Evolutionary conservation across 2,797 vertebrate species (phyloP).

Genomic region (Coracias cyanogaster): DNA sequence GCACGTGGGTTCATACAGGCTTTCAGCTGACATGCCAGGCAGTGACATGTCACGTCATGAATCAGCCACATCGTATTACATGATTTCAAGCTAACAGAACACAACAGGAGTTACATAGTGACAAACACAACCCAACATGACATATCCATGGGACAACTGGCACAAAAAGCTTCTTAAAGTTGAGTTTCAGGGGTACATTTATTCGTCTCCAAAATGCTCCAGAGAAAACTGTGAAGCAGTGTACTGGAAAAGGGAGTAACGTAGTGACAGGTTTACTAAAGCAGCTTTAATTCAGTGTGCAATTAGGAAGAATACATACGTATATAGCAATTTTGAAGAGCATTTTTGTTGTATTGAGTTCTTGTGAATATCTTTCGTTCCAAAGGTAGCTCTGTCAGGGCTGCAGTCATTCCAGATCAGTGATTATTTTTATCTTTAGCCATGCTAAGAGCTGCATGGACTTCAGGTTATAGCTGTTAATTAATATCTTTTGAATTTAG

Average conservation of each 20-base stretch:
- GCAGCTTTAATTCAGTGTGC: neutral
- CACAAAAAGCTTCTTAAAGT: slow-evolving; percentile 29
- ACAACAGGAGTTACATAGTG: slow-evolving; percentile 20
- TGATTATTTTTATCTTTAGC: slow-evolving; percentile 34
- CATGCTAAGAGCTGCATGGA: slow-evolving; percentile 6
- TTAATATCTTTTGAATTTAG: slow-evolving; percentile 41
- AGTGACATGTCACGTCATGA: slow-evolving; percentile 49
- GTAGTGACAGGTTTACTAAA: neutral
- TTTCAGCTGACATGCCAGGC: slow-evolving; percentile 38
- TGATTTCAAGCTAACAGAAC: slow-evolving; percentile 28
- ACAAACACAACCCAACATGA: slow-evolving; percentile 53
- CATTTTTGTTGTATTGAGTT: neutral
- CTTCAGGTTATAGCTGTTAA: slow-evolving; percentile 31
- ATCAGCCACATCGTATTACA: slow-evolving; percentile 46
- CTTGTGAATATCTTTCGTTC: neutral
- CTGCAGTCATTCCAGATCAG: slow-evolving; percentile 34
- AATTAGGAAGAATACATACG: neutral
- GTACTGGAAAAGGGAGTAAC: neutral
- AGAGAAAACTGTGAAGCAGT: neutral
- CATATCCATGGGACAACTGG: slow-evolving; percentile 13
- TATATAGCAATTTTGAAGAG: neutral
- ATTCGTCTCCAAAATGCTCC: neutral
- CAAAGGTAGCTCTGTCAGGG: neutral
- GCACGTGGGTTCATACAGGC: neutral
- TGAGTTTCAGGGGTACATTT: slow-evolving; percentile 33